Conservation (phyloP, 1,140 invertebrate genomes). For the Microplitis mediator region DNA sequence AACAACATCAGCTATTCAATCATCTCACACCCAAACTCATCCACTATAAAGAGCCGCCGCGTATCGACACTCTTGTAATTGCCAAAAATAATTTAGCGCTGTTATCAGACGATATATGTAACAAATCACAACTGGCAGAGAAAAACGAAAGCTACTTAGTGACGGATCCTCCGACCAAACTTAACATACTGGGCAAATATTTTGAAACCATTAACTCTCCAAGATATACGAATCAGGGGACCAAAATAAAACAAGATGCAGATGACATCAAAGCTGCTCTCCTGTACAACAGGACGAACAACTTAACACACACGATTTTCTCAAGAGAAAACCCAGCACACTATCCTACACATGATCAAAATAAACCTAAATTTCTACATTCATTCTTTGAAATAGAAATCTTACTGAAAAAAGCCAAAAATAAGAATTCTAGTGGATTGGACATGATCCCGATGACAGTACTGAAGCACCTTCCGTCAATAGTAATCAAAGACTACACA, state of each 20-base stretch:
- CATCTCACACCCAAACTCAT: background rate
- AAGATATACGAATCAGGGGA: background rate
- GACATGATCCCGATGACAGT: background rate
- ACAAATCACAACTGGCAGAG: background rate
- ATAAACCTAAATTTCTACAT: background rate
- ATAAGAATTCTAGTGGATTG: conserved; percentile 1
- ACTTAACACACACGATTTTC: background rate
- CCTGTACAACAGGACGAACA: background rate
- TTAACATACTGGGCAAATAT: background rate
- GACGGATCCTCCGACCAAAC: conserved; percentile 10
- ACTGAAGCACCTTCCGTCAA: background rate
- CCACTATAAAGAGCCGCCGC: conserved; percentile 9
- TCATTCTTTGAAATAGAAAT: background rate
- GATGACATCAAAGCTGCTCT: background rate
- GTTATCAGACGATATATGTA: background rate
- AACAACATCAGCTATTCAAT: too few relatives aligned
- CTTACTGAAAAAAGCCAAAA: background rate
- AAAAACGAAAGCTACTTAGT: background rate
- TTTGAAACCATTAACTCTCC: conserved; percentile 22
- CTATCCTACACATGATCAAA: background rate
- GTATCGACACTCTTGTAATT: too few relatives aligned
- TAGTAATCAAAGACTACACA: background rate
- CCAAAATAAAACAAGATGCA: background rate
- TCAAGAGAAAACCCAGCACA: background rate
- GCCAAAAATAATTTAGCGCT: too few relatives aligned